phyloP scores from a whole-genome alignment of 2,888 invertebrate species.

The Exocentrus adspersus region DNA sequence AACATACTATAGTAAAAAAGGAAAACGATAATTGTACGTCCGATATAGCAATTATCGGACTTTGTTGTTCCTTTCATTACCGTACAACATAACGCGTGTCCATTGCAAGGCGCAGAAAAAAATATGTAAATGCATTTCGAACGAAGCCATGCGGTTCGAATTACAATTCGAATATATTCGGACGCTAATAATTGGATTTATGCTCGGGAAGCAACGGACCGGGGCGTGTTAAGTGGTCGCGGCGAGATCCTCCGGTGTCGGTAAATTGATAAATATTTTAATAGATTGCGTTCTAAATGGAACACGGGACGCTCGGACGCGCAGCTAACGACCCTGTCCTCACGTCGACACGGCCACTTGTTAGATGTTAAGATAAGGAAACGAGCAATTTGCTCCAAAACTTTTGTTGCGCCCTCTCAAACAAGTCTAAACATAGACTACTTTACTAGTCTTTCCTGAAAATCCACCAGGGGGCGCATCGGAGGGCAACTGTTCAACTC shows the following conservation, averaged over 20 bases:
- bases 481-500: no score
- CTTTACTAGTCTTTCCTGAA: no score
- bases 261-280: not conserved
- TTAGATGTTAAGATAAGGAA: no score
- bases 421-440: no score
- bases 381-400: no score
- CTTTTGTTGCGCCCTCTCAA: no score
- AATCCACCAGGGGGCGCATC: no score
- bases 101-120: constrained; percentile 13
- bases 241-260: not conserved
- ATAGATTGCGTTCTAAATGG: not conserved
- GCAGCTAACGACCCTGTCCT: not conserved
- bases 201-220: not conserved
- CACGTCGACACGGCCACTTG: no score
- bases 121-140: not conserved
- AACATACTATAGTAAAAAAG: no score
- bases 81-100: no score
- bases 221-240: not conserved
- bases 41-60: not conserved
- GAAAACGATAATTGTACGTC: constrained; percentile 4
- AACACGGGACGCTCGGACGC: not conserved
- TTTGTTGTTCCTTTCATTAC: no score
- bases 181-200: constrained; percentile 15
- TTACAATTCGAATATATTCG: no score
- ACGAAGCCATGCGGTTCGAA: constrained; percentile 1